Evolutionary conservation across 2,888 invertebrate species (phyloP).

Genomic region (Phaonia tiefii): DNA sequence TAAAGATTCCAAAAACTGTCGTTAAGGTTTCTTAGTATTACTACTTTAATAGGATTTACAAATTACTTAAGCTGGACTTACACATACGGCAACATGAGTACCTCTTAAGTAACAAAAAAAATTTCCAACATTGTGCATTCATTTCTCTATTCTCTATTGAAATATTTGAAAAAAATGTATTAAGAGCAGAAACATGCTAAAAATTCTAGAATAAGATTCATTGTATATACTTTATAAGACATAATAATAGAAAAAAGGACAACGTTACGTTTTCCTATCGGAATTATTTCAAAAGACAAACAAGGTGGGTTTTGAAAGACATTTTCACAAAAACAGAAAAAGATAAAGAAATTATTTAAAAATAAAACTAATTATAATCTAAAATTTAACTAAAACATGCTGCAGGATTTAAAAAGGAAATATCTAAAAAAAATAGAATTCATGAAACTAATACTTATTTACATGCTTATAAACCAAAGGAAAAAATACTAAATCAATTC

Average conservation of each 20-base stretch:
- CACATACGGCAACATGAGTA: no score
- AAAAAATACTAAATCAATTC: constrained; percentile 11
- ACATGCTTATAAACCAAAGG: background rate
- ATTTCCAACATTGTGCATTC: constrained; percentile 13
- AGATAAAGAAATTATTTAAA: background rate
- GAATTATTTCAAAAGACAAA: constrained; percentile 50
- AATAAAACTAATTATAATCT: constrained; percentile 33
- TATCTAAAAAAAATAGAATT: constrained; percentile 4
- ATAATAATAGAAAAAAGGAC: constrained; percentile 31
- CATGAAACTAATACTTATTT: constrained; percentile 20
- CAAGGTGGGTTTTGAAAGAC: constrained; percentile 47
- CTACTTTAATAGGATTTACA: no score
- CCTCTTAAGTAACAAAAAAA: no score
- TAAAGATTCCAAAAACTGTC: no score
- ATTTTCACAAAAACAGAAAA: constrained; percentile 16
- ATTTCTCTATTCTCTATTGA: background rate
- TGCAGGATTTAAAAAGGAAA: background rate
- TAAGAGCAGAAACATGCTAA: constrained; percentile 54
- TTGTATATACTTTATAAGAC: constrained; percentile 30
- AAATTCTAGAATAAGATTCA: constrained; percentile 8
- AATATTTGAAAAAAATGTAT: constrained; percentile 11
- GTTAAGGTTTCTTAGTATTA: no score
- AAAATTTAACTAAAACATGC: constrained; percentile 51
- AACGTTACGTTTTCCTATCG: constrained; percentile 25
- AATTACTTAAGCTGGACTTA: no score